Evolutionary conservation across 2,888 invertebrate genomes (phyloP), one percentile per base, ranked within the genome.

Genomic region (Melieria picta): DNA sequence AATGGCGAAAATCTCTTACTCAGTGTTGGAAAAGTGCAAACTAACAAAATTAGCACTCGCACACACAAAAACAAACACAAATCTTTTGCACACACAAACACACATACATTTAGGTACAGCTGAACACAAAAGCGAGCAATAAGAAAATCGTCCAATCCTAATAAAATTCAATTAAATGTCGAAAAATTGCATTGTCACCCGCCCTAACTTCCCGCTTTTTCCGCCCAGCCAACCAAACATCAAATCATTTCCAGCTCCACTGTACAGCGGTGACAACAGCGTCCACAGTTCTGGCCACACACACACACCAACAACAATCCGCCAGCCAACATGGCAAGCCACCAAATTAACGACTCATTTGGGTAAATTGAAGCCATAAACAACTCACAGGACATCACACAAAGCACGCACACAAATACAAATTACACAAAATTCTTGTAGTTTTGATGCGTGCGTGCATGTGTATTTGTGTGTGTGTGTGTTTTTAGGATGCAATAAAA

Each of bases 301-400:
- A 50, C 5, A n/a, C 7, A 52, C 52, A 13, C 5, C 2, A 13
- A 52, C 52, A 13, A 7, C 13, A 13, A 52, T 13, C 1, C 9
- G 52, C 11, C 52, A 6, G 5, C 6, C 52, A 9, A 52, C 52
- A 52, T 52, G 52, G 47, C 42, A 71, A 64, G 16, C 16, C 66
- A 57, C 78, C 78, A 84, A 82, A 81, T 81, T 81, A 82, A 83
- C 80, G 84, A 83, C 80, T 79, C 80, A 83, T 84, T 84, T 81
- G 79, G 79, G 75, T 79, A 82, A 82, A 81, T 82, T 82, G 81
- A 81, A 82, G 80, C 78, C 80, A 82, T 83, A 82, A 83, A 83
- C 79, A 83, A 81, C 76, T 69, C 64, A 72, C 71, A 73, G 64
- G 30, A 30, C 30, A 30, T 30, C 30, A 30, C 30, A 30, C 30